A percentile compares a stretch with the other conserved stretches of the same genome.
Evolutionary conservation across 2,113 vertebrate species (phyloP).

Genomic region (Origma solitaria): DNA sequence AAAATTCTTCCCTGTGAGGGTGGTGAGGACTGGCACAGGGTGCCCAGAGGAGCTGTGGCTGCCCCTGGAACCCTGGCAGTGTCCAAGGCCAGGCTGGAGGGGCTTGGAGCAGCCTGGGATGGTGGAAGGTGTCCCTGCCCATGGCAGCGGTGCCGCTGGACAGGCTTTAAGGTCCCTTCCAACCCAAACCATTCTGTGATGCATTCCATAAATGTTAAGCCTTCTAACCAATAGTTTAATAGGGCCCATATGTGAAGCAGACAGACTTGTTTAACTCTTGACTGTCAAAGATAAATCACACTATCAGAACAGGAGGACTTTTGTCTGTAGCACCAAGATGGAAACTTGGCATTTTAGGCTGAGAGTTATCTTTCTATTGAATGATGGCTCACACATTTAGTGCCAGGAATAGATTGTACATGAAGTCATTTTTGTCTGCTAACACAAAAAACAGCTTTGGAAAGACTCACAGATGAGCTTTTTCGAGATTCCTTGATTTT

Average conservation of each 20-base stretch:
- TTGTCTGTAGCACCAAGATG: neutral
- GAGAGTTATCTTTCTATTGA: neutral
- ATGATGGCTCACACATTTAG: neutral
- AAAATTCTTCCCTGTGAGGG: rapidly evolving
- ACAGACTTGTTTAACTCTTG: neutral
- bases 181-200: neutral
- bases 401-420: neutral
- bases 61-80: neutral
- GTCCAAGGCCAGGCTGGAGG: neutral
- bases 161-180: neutral
- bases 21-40: neutral
- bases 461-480: neutral
- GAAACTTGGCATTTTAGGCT: neutral
- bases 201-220: neutral
- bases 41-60: neutral
- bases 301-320: neutral
- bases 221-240: neutral
- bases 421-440: neutral
- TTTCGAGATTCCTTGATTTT: neutral
- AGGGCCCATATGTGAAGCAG: neutral
- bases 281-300: neutral
- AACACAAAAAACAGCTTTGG: neutral
- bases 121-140: neutral
- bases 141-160: neutral
- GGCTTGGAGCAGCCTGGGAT: neutral